Evolutionary conservation across 2,888 invertebrate species (phyloP), one percentile per base, ranked within the genome.

Genomic region (Meta bourneti): DNA sequence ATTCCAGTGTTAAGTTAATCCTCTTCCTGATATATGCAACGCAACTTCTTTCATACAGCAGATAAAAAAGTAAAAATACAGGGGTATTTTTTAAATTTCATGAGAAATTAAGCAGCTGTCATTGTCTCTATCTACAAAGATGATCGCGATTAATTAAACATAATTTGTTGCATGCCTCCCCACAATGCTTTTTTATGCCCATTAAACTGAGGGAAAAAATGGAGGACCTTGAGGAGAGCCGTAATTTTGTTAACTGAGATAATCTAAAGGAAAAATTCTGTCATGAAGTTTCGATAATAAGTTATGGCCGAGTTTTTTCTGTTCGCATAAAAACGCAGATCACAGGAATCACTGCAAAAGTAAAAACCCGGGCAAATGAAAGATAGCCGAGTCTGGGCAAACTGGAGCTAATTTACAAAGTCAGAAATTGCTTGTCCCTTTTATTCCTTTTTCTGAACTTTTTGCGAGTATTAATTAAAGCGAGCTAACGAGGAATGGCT

Each of bases 401-500:
- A 34, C 34, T 11, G 20, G 52, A 83, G 83, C 74, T 83, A 72
- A 83, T 83, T 74, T 74, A 52, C 54, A 52, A 83, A 83, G 74
- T 74, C 83, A 83, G 54, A 74, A 83, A 74, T 83, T 69, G 71
- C 51, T 83, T 48, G 20, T 72, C 20, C 52, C 52, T 74, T 74
- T 81, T 51, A 52, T 71, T 74, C 51, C 49, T 48, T 49, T 52
- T 54, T 34, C 71, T 51, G 49, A 72, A 83, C 61, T 84, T 84
- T 75, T 75, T 84, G 34, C 84, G 54, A 74, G 75, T 61, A 75
- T 74, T 84, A 84, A 84, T 84, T 84, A 84, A 84, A 84, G 74
- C 74, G 9, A 16, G n/a, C 84, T 84, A 84, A 84, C 75, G 75
- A 84, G 84, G 70, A 48, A 75, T 84, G 74, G 74, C 84, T 61